Evolutionary conservation across 2,113 vertebrate species (phyloP).

Genomic region (Scopus umbretta): DNA sequence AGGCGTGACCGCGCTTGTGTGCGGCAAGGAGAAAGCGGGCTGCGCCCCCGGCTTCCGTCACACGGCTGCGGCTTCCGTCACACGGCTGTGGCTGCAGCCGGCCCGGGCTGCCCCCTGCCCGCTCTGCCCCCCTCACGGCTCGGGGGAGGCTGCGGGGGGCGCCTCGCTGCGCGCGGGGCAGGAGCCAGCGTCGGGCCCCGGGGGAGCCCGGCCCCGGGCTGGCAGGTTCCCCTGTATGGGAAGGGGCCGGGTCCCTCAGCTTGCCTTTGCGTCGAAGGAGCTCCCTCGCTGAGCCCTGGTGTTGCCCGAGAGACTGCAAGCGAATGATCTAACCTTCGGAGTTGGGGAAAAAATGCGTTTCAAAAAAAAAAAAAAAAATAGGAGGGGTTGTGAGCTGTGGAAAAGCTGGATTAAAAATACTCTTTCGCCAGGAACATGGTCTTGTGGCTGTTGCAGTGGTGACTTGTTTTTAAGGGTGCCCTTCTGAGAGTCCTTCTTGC

Average conservation of each 20-base stretch:
- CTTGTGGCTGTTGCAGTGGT: background rate
- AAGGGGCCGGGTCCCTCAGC: rapidly evolving
- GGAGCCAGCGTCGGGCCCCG: rapidly evolving
- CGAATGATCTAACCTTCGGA: background rate
- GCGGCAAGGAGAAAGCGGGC: background rate
- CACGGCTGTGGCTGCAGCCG: background rate
- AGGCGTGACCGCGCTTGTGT: rapidly evolving
- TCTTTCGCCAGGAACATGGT: background rate
- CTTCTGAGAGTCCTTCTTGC: background rate
- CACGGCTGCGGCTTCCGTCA: background rate
- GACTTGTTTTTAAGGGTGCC: background rate
- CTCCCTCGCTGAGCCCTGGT: background rate
- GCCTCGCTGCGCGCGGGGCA: rapidly evolving
- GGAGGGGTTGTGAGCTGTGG: background rate
- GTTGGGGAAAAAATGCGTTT: rapidly evolving
- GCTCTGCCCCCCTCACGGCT: background rate
- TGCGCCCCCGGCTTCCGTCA: background rate
- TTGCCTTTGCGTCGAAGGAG: rapidly evolving
- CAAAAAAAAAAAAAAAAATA: too few species aligned
- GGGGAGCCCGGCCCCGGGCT: background rate
- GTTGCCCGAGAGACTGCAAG: background rate
- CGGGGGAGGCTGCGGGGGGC: rapidly evolving
- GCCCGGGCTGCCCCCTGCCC: background rate
- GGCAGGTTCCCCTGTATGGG: rapidly evolving
- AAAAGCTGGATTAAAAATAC: background rate